Evolutionary conservation across 2,113 vertebrate genomes (phyloP).

Genomic region (Camelus bactrianus): DNA sequence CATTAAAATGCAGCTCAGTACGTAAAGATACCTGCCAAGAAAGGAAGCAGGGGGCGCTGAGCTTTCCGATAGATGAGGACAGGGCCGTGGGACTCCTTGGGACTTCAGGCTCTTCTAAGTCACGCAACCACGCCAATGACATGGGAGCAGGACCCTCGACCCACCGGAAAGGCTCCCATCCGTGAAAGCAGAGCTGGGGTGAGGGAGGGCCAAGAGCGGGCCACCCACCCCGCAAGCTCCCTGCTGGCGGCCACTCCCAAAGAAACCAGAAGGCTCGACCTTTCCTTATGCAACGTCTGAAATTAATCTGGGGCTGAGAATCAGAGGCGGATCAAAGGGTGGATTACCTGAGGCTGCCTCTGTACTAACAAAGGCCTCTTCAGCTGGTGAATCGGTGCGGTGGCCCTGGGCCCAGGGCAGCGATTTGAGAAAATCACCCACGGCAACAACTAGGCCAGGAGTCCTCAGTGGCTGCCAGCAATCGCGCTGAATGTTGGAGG

Average conservation of each 20-base stretch:
- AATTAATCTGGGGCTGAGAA: neutral
- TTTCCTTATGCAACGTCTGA: neutral
- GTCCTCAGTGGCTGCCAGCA: conserved; percentile 33
- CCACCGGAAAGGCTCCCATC: neutral
- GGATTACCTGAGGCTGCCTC: conserved; percentile 38
- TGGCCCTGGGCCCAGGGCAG: conserved; percentile 33
- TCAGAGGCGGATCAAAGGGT: neutral
- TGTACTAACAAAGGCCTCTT: conserved; percentile 46
- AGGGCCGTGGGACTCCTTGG: accelerated
- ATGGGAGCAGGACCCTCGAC: accelerated
- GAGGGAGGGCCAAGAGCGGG: accelerated
- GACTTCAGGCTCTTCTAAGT: neutral
- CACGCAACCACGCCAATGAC: accelerated
- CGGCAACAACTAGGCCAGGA: conserved; percentile 7
- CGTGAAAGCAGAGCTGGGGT: neutral
- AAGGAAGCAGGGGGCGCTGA: accelerated
- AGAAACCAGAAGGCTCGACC: neutral
- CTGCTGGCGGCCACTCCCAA: neutral
- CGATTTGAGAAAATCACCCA: conserved; percentile 59
- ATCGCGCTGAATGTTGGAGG: neutral
- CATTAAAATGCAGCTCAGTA: neutral
- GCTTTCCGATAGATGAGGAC: neutral
- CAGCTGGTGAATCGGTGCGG: neutral
- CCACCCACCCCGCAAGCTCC: neutral
- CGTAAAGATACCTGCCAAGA: neutral